phyloP scores from a whole-genome alignment of 2,797 vertebrate genomes.

The Chloroceryle amazona region DNA sequence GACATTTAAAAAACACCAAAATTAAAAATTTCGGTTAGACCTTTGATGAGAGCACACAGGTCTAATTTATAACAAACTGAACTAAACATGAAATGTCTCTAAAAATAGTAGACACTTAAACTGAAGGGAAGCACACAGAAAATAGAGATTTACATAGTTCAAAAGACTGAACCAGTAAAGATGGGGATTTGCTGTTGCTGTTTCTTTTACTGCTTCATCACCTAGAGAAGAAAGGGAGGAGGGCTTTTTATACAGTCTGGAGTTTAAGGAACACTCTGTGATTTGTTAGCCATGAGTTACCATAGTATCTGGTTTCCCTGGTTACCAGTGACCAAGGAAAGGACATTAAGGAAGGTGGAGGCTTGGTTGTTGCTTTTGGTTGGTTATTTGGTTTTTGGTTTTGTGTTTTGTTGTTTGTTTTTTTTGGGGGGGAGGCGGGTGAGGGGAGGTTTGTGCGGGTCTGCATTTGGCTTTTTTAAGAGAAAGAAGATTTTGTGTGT shows the following conservation, averaged over 20 bases:
- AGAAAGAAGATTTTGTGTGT: constrained; percentile 10
- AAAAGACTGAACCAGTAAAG: background rate
- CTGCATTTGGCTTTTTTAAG: background rate
- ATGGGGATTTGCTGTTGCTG: background rate
- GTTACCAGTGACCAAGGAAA: constrained; percentile 81
- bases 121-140: background rate
- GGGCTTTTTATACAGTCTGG: constrained; percentile 31
- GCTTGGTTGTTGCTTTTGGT: background rate
- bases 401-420: background rate
- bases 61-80: background rate
- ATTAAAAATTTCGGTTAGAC: background rate
- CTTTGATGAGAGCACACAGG: background rate
- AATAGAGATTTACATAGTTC: constrained; percentile 2
- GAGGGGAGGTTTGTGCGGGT: too few relatives aligned
- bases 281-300: constrained; percentile 76
- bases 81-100: background rate
- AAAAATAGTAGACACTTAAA: background rate
- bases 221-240: constrained; percentile 31
- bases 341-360: constrained; percentile 72
- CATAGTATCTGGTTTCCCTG: constrained; percentile 84
- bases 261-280: constrained; percentile 45
- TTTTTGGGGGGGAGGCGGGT: background rate
- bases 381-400: background rate
- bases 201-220: constrained; percentile 24
- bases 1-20: background rate